These are phyloP conservation scores for Phylloscopus collybita DNA, from an alignment of 2,797 vertebrate species.

Conservation along the genomic window DNA sequence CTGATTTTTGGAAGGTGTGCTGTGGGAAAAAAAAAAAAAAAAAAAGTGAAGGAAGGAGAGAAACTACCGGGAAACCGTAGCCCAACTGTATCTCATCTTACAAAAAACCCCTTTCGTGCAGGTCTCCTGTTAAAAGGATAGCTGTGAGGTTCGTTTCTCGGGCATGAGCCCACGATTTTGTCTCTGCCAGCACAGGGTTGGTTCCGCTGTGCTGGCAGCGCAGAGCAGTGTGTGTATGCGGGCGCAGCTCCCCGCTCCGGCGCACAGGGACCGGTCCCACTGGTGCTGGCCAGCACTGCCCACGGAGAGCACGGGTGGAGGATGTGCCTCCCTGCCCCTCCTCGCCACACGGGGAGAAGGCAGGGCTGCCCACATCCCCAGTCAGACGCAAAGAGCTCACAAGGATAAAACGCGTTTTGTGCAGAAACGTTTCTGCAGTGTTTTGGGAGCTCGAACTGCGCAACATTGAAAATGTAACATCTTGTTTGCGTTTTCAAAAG, in stretches of 20 bases:
- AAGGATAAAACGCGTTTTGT: accelerated
- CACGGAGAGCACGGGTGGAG: accelerated
- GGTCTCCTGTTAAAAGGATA: neutral
- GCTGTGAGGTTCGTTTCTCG: accelerated
- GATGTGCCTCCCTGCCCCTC: neutral
- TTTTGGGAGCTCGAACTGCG: neutral
- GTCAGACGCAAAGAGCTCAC: accelerated
- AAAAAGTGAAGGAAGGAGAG: neutral
- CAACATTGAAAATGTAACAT: neutral
- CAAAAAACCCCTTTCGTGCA: neutral
- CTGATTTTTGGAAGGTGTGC: neutral
- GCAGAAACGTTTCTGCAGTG: neutral
- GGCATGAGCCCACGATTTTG: neutral
- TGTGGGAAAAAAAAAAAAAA: neutral
- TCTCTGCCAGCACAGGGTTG: neutral
- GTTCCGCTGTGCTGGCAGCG: neutral
- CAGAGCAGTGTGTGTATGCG: neutral
- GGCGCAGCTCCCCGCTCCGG: neutral
- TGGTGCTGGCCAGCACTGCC: accelerated
- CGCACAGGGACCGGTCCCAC: accelerated
- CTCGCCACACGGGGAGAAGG: accelerated
- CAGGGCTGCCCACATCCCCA: neutral
- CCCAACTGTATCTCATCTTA: too few species aligned
- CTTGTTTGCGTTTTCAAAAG: neutral
- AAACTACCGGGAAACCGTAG: neutral